Evolutionary conservation across 1,140 invertebrate species (phyloP).

Genomic region (Macrosteles quadrilineatus): DNA sequence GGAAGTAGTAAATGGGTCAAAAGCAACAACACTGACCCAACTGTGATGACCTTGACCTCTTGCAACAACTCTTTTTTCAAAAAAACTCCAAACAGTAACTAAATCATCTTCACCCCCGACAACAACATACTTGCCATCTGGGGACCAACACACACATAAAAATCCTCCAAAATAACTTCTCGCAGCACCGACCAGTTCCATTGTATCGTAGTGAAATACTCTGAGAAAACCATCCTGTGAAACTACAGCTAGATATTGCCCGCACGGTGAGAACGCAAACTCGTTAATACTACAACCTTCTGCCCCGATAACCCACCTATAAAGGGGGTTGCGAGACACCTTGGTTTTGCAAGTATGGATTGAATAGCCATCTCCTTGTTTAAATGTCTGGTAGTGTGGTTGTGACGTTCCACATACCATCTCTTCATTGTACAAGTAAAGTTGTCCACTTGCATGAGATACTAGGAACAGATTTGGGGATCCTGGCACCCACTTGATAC

Average conservation of each 20-base stretch:
- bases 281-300: constrained; percentile 91
- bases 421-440: constrained; percentile 98
- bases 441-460: constrained; percentile 93
- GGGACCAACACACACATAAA: constrained; percentile 96
- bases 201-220: constrained; percentile 96
- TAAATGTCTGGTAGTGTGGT: constrained; percentile 93
- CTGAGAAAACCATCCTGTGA: constrained; percentile 96
- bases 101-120: constrained; percentile 98
- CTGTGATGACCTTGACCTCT: constrained; percentile 92
- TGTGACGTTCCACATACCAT: constrained; percentile 79
- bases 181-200: constrained; percentile 90
- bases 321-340: constrained; percentile 93
- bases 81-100: constrained; percentile 95
- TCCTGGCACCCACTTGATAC: constrained; percentile 95
- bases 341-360: constrained; percentile 97
- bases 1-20: constrained; percentile 87
- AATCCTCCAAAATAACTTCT: constrained; percentile 97
- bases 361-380: constrained; percentile 91
- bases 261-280: constrained; percentile 96
- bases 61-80: constrained; percentile 91
- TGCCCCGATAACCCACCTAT: constrained; percentile 81
- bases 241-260: constrained; percentile 87
- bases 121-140: constrained; percentile 93
- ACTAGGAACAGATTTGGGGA: constrained; percentile 92
- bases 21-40: constrained; percentile 97